Evolutionary conservation across 23 tunicate species (phyloP), one percentile per base, ranked within the genome.

Genomic region (Ascidia mentula): DNA sequence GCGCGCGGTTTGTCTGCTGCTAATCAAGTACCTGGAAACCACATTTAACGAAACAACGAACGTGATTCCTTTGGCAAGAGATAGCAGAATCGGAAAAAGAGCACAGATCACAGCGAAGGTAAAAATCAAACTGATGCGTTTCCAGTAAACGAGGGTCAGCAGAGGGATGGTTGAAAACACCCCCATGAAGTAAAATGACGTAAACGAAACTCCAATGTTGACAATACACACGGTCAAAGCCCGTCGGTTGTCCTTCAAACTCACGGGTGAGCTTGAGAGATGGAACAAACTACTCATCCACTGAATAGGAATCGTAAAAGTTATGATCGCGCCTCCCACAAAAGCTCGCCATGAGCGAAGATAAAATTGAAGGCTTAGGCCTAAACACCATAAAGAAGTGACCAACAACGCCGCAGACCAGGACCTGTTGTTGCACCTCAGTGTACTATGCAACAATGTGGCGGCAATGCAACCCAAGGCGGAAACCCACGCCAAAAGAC

Each of bases 391-490:
- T 9, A 53, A 53, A 53, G 28, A 26, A 53, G 65, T 53, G 1
- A 53, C 12, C 24, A 53, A 53, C 24, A 53, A 26, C 65, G 65
- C 65, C 1, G 24, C 24, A 9, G 65, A 53, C 4, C 65, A 20
- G 24, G 65, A 28, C 13, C 65, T 53, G 65, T 6, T 53, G 65
- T 53, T 53, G 4, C 2, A 3, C 28, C 24, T 6, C 13, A 53
- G 13, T 53, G 28, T 53, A 53, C 13, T 9, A 1, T 28, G 28
- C 22, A 53, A 28, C 65, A 53, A 31, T 1, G 78, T 15, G 0
- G 78, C 78, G 0, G 53, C 78, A 74, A 38, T 34, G 53, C 78
- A 74, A 18, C 78, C 78, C 3, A 35, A 1, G 38, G 53, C 38
- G 34, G 38, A 74, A 31, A 35, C 37, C 78, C 78, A 74, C 22